A percentile compares a stretch with the other conserved stretches of the same genome.
These are phyloP conservation scores for Entomyzon cyanotis DNA, from an alignment of 2,113 vertebrate genomes.

Conservation along the genomic window DNA sequence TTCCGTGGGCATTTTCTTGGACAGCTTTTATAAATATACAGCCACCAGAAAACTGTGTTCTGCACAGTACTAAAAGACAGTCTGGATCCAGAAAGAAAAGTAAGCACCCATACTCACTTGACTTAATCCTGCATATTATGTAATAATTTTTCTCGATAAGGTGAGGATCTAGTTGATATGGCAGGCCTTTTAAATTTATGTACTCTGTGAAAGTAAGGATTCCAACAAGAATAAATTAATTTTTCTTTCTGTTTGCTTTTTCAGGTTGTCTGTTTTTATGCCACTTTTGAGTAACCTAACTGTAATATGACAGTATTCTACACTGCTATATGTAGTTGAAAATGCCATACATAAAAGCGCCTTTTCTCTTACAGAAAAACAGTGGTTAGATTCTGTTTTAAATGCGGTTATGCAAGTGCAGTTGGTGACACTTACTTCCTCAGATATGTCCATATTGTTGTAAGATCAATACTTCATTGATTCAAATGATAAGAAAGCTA, in stretches of 20 bases:
- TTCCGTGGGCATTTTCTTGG: neutral
- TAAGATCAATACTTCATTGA: conserved; percentile 32
- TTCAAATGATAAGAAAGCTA: neutral
- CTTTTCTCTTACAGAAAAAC: neutral
- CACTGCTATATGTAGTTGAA: neutral
- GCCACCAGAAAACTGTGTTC: neutral
- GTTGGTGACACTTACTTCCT: neutral
- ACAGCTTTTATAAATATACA: neutral
- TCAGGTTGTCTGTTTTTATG: neutral
- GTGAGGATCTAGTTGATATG: neutral
- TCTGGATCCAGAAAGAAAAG: neutral
- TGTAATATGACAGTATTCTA: neutral
- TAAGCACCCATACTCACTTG: accelerated
- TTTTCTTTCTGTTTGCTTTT: neutral
- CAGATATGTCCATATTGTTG: neutral
- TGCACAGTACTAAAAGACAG: neutral
- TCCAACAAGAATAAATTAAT: neutral
- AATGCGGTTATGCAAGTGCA: neutral
- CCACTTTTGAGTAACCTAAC: neutral
- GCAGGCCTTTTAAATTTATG: neutral
- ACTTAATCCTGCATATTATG: neutral
- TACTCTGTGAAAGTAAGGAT: neutral
- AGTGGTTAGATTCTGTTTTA: neutral
- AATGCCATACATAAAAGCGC: neutral
- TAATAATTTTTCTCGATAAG: neutral